A percentile compares a stretch with the other conserved stretches of the same genome.
Conservation (phyloP, 37 sponge, comb jelly and placozoan species). For the Oscarella lobularis region DNA sequence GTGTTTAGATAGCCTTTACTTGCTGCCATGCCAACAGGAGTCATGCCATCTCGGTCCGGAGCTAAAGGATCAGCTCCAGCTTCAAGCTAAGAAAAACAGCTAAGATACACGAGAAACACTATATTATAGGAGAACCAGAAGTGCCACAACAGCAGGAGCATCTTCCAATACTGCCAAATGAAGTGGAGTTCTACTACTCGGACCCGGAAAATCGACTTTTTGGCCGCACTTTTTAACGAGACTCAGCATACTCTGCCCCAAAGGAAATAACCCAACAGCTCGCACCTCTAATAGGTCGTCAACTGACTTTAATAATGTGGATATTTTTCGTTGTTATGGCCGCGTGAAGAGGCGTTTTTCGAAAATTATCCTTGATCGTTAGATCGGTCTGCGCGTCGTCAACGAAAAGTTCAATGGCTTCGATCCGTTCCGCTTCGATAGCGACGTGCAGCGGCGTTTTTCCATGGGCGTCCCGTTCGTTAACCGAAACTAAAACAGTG, state of each 20-base stretch:
- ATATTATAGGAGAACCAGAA: neutral
- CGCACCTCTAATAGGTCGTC: neutral
- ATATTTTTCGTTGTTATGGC: neutral
- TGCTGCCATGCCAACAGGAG: conserved; percentile 1
- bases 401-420: neutral
- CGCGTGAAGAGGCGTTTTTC: neutral
- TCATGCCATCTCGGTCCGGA: neutral
- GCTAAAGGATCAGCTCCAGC: neutral
- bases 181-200: neutral
- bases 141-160: neutral
- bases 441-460: neutral
- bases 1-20: neutral
- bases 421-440: neutral
- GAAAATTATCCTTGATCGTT: neutral
- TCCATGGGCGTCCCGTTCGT: neutral
- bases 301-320: neutral
- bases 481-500: too few relatives aligned
- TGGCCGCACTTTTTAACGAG: neutral
- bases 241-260: neutral
- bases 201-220: neutral
- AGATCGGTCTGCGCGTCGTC: neutral
- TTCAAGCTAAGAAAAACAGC: neutral
- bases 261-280: neutral
- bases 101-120: neutral
- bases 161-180: neutral